Percentiles rank a stretch among this genome's conserved stretches.
Conservation (phyloP, 2,888 invertebrate genomes). For the Drosophila pegasa region DNA sequence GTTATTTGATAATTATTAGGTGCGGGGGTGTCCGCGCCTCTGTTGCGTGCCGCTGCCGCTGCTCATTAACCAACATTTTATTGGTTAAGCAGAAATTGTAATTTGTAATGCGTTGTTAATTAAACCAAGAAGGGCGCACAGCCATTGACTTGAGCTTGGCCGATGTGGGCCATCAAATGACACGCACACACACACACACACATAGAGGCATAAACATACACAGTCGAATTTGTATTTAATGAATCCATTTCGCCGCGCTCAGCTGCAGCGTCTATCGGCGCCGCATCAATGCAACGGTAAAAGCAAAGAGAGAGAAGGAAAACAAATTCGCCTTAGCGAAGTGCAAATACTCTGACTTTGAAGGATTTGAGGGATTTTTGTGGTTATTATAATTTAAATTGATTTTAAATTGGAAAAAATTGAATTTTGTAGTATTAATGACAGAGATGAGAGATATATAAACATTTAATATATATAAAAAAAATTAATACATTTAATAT, state of each 20-base stretch:
- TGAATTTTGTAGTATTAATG: too few relatives aligned
- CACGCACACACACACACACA: constrained; percentile 3
- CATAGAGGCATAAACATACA: background rate
- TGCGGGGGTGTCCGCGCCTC: constrained; percentile 6
- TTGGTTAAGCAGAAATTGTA: constrained; percentile 30
- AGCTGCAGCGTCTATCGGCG: constrained; percentile 31
- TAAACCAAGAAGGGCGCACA: constrained; percentile 46
- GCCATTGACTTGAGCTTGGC: constrained; percentile 4
- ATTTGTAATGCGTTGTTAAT: constrained; percentile 59
- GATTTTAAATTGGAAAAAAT: too few relatives aligned
- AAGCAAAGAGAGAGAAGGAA: background rate
- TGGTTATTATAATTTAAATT: background rate
- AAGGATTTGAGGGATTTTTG: background rate
- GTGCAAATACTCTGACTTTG: background rate
- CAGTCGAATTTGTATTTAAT: constrained; percentile 61
- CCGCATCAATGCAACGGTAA: constrained; percentile 48
- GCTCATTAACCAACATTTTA: constrained; percentile 43
- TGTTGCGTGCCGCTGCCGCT: constrained; percentile 32
- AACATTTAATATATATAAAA: too few relatives aligned
- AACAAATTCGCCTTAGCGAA: background rate
- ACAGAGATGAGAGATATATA: too few relatives aligned
- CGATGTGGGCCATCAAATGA: constrained; percentile 26
- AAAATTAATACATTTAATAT: too few relatives aligned
- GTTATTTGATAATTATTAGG: constrained; percentile 5
- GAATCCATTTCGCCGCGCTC: constrained; percentile 59